These are phyloP conservation scores for Leptonema lineaticorne DNA, from an alignment of 1,140 invertebrate species.

Conservation along the genomic window DNA sequence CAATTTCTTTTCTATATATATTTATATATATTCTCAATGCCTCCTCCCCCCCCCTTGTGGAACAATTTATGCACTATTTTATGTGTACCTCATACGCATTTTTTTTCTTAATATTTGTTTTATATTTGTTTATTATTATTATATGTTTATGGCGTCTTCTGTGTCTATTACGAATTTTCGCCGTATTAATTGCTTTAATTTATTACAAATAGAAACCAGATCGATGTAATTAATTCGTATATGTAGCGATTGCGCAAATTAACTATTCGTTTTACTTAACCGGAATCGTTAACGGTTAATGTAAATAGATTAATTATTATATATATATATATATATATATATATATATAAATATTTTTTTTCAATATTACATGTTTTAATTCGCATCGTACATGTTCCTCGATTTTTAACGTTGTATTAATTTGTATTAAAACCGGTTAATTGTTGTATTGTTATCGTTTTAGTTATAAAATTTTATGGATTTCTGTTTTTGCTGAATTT, in stretches of 20 bases:
- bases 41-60: not conserved
- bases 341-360: not conserved
- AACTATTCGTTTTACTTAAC: no score
- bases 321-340: not conserved
- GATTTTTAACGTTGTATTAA: not conserved
- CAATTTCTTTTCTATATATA: no score
- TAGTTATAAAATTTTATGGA: no score
- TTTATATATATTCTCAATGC: no score
- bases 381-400: not conserved
- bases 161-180: not conserved
- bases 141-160: not conserved
- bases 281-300: no score
- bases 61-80: conserved; percentile 8
- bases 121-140: not conserved
- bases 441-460: no score
- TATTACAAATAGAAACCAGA: not conserved
- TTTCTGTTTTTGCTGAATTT: no score
- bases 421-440: no score
- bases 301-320: no score
- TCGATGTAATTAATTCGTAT: no score
- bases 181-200: not conserved
- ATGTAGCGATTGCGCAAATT: no score
- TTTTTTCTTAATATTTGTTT: no score
- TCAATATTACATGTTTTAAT: not conserved
- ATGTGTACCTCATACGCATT: not conserved